Evolutionary conservation across 2,888 invertebrate species (phyloP), one percentile per base, ranked within the genome.

Genomic region (Sialis fuliginosa): DNA sequence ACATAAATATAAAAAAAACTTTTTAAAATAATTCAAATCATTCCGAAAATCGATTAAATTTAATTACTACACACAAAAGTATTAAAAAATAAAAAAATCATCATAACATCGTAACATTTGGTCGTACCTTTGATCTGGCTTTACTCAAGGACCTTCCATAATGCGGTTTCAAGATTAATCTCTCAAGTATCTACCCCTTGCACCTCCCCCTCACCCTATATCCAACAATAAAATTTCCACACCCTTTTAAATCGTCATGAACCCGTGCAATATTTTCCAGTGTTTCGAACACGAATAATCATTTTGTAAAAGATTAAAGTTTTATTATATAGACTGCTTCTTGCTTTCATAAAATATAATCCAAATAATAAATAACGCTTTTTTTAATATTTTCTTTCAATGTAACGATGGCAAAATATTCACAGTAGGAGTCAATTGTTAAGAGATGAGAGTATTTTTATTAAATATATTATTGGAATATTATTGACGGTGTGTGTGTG

Each of bases 401-500:
- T 22, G n/a, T 41, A 10, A n/a, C 30, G 41, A 30, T 41, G 41
- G 41, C 41, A 41, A 41, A 41, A 41, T 41, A 41, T 8, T 6
- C 13, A n/a, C 41, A 41, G 41, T 31, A 22, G 41, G 41, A 41
- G 41, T 41, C 41, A 41, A 41, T 12, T 41, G 13, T 41, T 30
- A 8, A 10, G 35, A 35, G 9, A 35, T 35, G 35, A n/a, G 10
- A 10, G 35, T 35, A 35, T 35, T 9, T n/a, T n/a, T 35, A n/a
- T 35, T 35, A 35, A 35, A 35, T 35, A n/a, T 35, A 35, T 35
- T 22, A 22, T 22, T 22, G 22, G 22, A 22, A 22, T 22, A 22
- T 22, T 22, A 22, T 22, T 22, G 22, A 22, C 22, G 22, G 22
- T 22, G 22, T 22, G 22, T 4, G 4, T 22, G 22, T 22, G 4